Base-by-base conservation (phyloP, 2,888 invertebrate genomes). In the Synergus umbraculus region DNA sequence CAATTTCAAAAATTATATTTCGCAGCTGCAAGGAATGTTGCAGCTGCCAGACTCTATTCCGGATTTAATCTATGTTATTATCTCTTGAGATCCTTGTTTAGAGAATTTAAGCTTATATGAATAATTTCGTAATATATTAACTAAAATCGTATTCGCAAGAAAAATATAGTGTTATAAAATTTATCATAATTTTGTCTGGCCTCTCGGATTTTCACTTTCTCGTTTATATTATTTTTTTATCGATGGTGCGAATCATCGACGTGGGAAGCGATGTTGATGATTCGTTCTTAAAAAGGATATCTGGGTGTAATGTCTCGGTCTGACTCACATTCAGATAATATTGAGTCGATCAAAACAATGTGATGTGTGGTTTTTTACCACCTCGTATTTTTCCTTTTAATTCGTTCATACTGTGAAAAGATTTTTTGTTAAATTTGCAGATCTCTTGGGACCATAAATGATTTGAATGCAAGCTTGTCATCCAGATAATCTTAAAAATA, bases 1-100 rank as follows among this genome's bases (percentile, higher is more conserved):
- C n/a, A 41, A 43, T 66, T 66, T 43, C 2, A 66, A 66, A 66
- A 41, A 41, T 66, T 66, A 18, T 41, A 44, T 43, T 43, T n/a
- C 66, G n/a, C 66, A 66, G 66, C 41, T 66, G 66, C n/a, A 4
- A 13, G 63, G n/a, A 66, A 66, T 10, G n/a, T 66, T 66, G n/a
- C n/a, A 41, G n/a, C n/a, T 41, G 41, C 66, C 9, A 43, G 2
- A 29, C 29, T 63, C 63, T 63, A 63, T 63, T 12, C 13, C 2
- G 12, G 63, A 63, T 10, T 63, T 63, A 63, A 63, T 63, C 29
- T 63, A 29, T 63, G 29, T 63, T 63, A 63, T 63, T 63, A 63
- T 29, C 63, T 63, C 63, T 29, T 29, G 29, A 29, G 29, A 22
- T 22, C 63, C 63, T 63, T 63, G 22, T 63, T 63, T 63, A 63